These are phyloP conservation scores for Rhyacophila brunnea DNA, from an alignment of 1,140 invertebrate genomes.

Conservation along the genomic window DNA sequence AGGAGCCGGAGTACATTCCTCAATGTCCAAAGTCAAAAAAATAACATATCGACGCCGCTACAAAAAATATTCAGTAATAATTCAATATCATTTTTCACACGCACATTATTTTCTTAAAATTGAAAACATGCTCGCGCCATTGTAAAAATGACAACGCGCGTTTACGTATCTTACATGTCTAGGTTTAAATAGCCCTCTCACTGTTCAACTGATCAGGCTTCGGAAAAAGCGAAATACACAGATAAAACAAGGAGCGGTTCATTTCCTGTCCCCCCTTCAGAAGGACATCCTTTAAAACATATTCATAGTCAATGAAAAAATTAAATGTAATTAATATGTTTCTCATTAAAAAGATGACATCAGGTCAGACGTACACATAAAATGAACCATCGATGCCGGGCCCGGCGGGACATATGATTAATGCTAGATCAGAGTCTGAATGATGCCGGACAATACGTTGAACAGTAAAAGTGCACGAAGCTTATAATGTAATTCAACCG, in stretches of 20 bases:
- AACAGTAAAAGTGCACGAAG: slow-evolving; percentile 33
- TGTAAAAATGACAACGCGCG: slow-evolving; percentile 7
- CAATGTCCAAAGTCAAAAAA: slow-evolving; percentile 29
- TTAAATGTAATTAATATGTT: too few relatives aligned
- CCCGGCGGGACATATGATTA: too few relatives aligned
- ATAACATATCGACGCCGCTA: slow-evolving; percentile 16
- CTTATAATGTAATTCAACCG: slow-evolving; percentile 35
- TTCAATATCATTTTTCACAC: slow-evolving; percentile 19
- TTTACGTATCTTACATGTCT: slow-evolving; percentile 25
- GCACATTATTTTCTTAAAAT: slow-evolving; percentile 23
- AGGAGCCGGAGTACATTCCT: slow-evolving; percentile 5
- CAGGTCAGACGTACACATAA: too few relatives aligned
- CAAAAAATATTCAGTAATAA: slow-evolving; percentile 1
- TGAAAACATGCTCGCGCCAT: slow-evolving; percentile 14
- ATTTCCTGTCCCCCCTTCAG: not conserved
- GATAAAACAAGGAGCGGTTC: not conserved
- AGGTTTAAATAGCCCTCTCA: slow-evolving; percentile 31
- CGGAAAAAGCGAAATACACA: not conserved
- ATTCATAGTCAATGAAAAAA: not conserved
- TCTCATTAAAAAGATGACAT: too few relatives aligned
- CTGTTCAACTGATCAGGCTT: slow-evolving; percentile 20
- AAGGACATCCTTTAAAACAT: not conserved
- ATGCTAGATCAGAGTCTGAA: not conserved
- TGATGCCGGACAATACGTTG: not conserved
- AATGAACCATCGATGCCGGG: too few relatives aligned